Evolutionary conservation across 92 coral and sea anemone genomes (phyloP).

Genomic region (Zoanthus sansibaricus): DNA sequence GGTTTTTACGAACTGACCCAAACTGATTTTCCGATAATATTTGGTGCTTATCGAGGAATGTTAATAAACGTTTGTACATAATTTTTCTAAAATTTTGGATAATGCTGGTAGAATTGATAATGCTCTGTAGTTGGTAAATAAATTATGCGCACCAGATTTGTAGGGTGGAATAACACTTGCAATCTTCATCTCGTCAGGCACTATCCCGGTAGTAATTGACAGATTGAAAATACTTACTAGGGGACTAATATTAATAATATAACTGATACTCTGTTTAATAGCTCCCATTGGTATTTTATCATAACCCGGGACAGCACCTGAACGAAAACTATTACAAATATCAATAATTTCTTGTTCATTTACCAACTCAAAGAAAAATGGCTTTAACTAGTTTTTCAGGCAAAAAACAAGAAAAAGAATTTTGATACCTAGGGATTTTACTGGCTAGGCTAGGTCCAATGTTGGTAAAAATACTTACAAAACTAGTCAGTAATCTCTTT

Average conservation of each 20-base stretch:
- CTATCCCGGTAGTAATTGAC: background rate
- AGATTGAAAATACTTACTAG: background rate
- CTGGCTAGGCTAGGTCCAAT: too few species aligned
- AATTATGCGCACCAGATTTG: background rate
- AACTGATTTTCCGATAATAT: too few species aligned
- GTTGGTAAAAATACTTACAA: too few species aligned
- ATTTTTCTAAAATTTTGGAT: too few species aligned
- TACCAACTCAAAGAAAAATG: background rate
- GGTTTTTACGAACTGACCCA: too few species aligned
- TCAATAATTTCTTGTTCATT: background rate
- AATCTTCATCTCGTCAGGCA: background rate
- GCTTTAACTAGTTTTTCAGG: too few species aligned
- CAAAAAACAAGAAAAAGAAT: too few species aligned
- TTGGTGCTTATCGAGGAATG: too few species aligned
- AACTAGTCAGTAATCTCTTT: too few species aligned
- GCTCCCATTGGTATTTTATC: background rate
- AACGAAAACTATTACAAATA: background rate
- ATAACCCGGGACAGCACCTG: background rate
- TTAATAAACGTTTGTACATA: too few species aligned
- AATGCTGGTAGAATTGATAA: too few species aligned
- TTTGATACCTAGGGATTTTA: too few species aligned
- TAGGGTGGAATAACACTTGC: background rate
- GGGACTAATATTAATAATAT: background rate
- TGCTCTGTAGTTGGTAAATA: background rate
- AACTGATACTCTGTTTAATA: background rate